These are phyloP conservation scores for Trichogramma evanescens DNA, from an alignment of 2,888 invertebrate genomes.

Conservation along the genomic window DNA sequence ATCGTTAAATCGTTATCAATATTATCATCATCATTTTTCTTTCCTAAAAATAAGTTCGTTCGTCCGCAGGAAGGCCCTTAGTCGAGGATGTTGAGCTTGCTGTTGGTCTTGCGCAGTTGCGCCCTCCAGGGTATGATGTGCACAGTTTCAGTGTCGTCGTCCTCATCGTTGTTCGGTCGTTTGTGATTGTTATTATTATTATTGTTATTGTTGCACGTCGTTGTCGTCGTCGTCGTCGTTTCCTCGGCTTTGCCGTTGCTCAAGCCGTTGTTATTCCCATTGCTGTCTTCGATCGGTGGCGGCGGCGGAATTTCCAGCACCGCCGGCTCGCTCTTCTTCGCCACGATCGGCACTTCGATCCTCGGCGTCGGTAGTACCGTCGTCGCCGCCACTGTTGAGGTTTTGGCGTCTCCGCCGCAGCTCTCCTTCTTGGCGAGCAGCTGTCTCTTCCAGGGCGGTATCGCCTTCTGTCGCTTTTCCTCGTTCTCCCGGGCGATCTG, in stretches of 20 bases:
- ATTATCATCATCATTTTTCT: too few relatives aligned
- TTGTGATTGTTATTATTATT: conserved; percentile 24
- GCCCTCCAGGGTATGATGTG: conserved; percentile 86
- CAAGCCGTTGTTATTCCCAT: conserved; percentile 19
- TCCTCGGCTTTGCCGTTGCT: conserved; percentile 12
- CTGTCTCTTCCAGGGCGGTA: conserved; percentile 92
- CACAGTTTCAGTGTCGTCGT: conserved; percentile 55
- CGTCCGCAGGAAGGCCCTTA: conserved; percentile 28
- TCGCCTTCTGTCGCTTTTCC: conserved; percentile 73
- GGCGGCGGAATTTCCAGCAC: conserved; percentile 13
- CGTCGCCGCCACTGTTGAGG: conserved; percentile 8
- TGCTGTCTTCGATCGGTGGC: not conserved
- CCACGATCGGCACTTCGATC: conserved; percentile 26
- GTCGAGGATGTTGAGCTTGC: conserved; percentile 77
- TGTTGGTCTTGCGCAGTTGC: conserved; percentile 82
- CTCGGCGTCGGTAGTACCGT: conserved; percentile 22
- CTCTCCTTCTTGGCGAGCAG: conserved; percentile 75
- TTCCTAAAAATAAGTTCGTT: too few relatives aligned
- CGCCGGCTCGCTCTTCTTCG: conserved; percentile 29
- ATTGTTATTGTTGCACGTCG: conserved; percentile 7
- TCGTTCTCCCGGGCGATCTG: conserved; percentile 78
- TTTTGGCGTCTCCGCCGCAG: conserved; percentile 51
- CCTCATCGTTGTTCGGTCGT: conserved; percentile 31
- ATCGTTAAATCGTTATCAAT: too few relatives aligned
- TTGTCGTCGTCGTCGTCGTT: conserved; percentile 5